Conservation (phyloP, 2,797 vertebrate genomes). For the Mustela erminea region DNA sequence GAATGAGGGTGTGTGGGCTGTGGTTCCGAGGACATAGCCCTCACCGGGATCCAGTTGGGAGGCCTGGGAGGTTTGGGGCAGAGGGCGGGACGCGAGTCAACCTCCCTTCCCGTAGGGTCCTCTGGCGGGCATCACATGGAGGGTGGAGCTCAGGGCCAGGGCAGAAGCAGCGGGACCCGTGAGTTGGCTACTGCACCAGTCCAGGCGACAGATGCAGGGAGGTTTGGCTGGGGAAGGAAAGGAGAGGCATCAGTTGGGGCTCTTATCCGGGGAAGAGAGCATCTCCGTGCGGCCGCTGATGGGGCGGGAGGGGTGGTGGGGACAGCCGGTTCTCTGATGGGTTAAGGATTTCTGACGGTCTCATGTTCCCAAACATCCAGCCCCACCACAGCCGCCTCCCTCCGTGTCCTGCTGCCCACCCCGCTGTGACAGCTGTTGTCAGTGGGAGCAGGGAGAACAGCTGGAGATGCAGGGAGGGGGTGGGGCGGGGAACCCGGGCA, state of each 20-base stretch:
- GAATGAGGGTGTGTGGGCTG: background rate
- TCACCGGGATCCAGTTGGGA: background rate
- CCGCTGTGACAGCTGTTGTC: background rate
- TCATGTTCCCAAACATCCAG: background rate
- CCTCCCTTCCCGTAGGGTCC: background rate
- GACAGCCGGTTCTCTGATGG: background rate
- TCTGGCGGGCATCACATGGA: background rate
- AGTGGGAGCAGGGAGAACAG: background rate
- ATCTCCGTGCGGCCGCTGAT: fast-evolving
- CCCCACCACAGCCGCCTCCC: fast-evolving
- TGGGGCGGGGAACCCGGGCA: fast-evolving
- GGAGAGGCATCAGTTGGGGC: background rate
- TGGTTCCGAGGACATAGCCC: background rate
- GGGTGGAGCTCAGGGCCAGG: background rate
- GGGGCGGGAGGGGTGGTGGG: background rate
- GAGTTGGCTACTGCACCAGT: background rate
- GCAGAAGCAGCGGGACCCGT: fast-evolving
- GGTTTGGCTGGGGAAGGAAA: fast-evolving
- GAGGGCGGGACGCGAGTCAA: background rate
- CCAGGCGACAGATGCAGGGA: background rate
- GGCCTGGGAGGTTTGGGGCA: background rate
- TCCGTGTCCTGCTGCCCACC: background rate
- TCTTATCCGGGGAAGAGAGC: background rate
- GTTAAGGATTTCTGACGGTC: background rate
- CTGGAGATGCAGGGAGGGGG: background rate